A percentile compares a stretch with the other conserved stretches of the same genome.
Conservation (phyloP, 2,113 vertebrate genomes). For the Xerus inauris region DNA sequence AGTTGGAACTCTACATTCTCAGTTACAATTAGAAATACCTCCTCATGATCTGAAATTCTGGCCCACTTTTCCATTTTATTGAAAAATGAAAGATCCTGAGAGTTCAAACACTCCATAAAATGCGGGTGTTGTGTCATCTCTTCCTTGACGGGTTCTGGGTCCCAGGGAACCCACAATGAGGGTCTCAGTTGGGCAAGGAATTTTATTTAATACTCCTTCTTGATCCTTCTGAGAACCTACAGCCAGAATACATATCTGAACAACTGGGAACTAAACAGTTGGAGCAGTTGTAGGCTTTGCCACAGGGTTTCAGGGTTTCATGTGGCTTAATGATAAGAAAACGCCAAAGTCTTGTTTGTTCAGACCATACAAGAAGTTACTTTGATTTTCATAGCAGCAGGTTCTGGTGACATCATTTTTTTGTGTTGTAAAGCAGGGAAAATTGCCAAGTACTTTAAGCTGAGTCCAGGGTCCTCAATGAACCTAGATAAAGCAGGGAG, state of each 20-base stretch:
- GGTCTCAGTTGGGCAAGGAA: background rate
- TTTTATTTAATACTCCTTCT: background rate
- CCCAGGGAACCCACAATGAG: background rate
- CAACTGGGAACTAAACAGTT: background rate
- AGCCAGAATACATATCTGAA: background rate
- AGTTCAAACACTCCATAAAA: background rate
- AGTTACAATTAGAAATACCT: constrained; percentile 14
- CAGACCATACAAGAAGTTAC: background rate
- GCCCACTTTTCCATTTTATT: background rate
- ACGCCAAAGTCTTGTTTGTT: background rate
- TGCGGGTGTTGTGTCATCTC: background rate
- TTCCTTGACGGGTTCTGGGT: background rate
- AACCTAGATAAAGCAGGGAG: background rate
- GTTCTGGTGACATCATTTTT: constrained; percentile 2
- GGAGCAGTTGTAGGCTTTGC: background rate
- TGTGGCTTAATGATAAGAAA: background rate
- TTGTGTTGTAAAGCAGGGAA: background rate
- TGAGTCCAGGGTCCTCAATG: background rate
- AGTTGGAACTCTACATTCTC: background rate
- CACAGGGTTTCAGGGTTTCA: background rate
- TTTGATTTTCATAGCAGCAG: background rate
- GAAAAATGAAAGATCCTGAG: background rate
- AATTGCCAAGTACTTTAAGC: background rate
- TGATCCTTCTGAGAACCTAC: background rate
- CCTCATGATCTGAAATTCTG: background rate